Evolutionary conservation across 2,113 vertebrate species (phyloP), one percentile per base, ranked within the genome.

Genomic region (Struthidea cinerea): DNA sequence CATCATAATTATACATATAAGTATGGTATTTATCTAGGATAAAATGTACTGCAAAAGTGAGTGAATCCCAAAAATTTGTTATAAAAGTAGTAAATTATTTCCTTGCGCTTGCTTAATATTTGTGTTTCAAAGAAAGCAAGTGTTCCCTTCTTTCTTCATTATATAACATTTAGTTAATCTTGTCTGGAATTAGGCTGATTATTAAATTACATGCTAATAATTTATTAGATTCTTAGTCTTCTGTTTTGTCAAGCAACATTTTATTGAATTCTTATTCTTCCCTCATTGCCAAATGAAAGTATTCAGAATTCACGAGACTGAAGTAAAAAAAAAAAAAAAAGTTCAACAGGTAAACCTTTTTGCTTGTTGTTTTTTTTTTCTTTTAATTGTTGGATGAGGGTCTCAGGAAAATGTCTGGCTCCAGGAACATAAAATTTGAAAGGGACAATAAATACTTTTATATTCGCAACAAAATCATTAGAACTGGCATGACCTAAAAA

Each of bases 291-390:
- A 77, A 90, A 89, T n/a, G 32, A n/a, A 56, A 77, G 6, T 30
- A 64, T 53, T 71, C 41, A 80, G 37, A 88, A 86, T 49, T 87
- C 11, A 67, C 20, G 28, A 78, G 24, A 70, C 18, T 37, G 41
- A 71, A 87, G 5, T 42, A 41, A 70, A 16, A 39, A 33, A 9
- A 20, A 32, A 32, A 50, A 39, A 42, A 71, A 61, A 33, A 39
- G 32, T 76, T 26, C 13, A 15, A 37, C 5, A 11, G 4, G 1
- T 28, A 46, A 67, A 71, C 3, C 0, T 10, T 26, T n/a, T 37
- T 47, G 3, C 9, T 23, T 47, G 3, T 6, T 19, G 8, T 13
- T 3, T 46, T 21, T 39, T 27, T 24, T 5, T 47, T 46, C 41
- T 65, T 35, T 22, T 8, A 46, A 16, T 17, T 53, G 4, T 37